Base-by-base conservation (phyloP, 2,797 vertebrate genomes). In the Spheniscus humboldti region DNA sequence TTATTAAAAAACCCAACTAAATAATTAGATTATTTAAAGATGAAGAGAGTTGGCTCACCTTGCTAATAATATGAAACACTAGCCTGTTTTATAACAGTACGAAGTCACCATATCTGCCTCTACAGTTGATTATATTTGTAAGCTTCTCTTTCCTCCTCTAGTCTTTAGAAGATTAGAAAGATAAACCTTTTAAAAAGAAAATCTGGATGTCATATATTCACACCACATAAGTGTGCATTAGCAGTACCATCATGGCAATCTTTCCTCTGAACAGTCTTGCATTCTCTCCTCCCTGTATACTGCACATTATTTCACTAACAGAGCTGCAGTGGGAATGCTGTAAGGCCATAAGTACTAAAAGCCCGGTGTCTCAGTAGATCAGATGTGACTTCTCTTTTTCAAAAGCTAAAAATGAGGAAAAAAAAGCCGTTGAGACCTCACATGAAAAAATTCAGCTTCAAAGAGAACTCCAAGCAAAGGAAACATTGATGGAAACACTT, bases 141-240 rank as follows among this genome's bases (percentile, higher is more conserved):
- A 85, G 22, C 4, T 69, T 57, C 20, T 35, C 37, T 33, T 31
- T 37, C 22, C 45, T 64, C 6, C 41, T 41, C 14, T 16, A 41
- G 41, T 41, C 41, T 2, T 15, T 2, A 43, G 23, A 55, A 50
- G 28, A 25, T 2, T 8, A 14, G 22, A 50, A 64, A 41, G 12
- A 10, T 0, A 7, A 9, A 11, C 50, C 3, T 41, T 24, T 37
- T 23, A 17, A 12, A 24, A 60, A 7, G 22, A 30, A 45, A 53
- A 18, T 7, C 22, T n/a, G 13, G 16, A 6, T 56, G 22, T 2
- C 17, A 0, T 1, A 4, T 39, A 15, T 16, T 84, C 52, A n/a
- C 27, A 45, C 3, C 2, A 0, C 4, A 0, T 14, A 20, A 1
- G 4, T 0, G 39, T 6, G 16, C 18, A 5, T 3, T 5, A 30